phyloP scores from a whole-genome alignment of 2,888 invertebrate species.

The Ophion costatus region DNA sequence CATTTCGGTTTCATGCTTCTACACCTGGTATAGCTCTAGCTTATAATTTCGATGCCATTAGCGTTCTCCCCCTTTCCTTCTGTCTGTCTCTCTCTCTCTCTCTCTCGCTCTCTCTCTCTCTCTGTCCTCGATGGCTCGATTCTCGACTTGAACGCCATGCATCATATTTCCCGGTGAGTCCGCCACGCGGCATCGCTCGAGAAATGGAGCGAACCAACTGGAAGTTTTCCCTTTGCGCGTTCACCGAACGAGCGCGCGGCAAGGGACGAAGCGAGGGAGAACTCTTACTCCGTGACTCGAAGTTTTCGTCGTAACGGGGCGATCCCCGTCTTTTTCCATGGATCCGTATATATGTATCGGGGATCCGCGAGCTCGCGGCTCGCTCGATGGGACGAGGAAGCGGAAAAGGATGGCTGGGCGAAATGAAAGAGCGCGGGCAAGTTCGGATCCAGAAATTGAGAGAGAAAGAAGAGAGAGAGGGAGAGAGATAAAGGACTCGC shows the following conservation, averaged over 20 bases:
- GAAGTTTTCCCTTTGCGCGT: constrained; percentile 42
- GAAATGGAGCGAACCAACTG: constrained; percentile 63
- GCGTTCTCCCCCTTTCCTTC: too few species aligned
- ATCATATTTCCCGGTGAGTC: constrained; percentile 77
- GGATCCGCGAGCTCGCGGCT: constrained; percentile 39
- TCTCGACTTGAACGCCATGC: constrained; percentile 76
- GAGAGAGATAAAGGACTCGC: too few species aligned
- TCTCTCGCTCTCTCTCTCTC: too few species aligned
- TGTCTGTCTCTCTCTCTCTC: too few species aligned
- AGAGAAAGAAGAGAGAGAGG: constrained; percentile 11
- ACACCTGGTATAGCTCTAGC: too few species aligned
- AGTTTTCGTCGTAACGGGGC: constrained; percentile 52
- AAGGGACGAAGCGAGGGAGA: too few species aligned
- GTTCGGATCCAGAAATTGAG: constrained; percentile 13
- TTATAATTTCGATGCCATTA: too few species aligned
- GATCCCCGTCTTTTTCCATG: constrained; percentile 39
- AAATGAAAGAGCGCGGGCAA: constrained; percentile 48
- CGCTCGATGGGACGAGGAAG: constrained; percentile 36
- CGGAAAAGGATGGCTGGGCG: constrained; percentile 43
- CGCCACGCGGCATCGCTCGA: constrained; percentile 60
- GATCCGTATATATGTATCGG: constrained; percentile 14
- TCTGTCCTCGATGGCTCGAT: too few species aligned
- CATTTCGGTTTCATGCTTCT: too few species aligned
- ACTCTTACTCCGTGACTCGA: constrained; percentile 60
- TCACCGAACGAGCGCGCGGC: too few species aligned